Evolutionary conservation across 2,797 vertebrate species (phyloP), one percentile per base, ranked within the genome.

Genomic region (Malurus splendens): DNA sequence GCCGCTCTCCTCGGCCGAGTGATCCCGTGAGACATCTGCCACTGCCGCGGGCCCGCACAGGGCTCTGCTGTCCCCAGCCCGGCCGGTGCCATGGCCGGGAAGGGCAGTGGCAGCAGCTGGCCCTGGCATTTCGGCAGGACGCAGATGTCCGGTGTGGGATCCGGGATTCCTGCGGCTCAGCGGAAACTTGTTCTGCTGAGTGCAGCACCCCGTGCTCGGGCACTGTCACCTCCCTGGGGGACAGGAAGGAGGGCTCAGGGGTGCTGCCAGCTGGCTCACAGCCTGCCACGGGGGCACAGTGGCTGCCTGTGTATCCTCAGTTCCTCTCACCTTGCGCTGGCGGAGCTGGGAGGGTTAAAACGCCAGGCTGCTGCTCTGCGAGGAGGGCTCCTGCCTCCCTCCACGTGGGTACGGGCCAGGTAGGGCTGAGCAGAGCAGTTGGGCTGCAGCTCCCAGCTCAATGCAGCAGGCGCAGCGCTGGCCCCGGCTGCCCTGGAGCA

Each of bases 261-360:
- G 39, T 44, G 68, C 72, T 47, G 74, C 84, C 80, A 83, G 61
- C 86, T 72, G 90, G 76, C 67, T 44, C 5, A 0, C 38, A 52
- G 56, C 54, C 54, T 52, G n/a, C n/a, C 0, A 5, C 23, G 30
- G 36, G 28, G 42, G 18, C 47, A 42, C 61, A 9, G 30, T 6
- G 56, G 48, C 55, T 48, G 39, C 47, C 44, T 4, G 7, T 0
- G 33, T 5, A 2, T 41, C 39, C 25, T 72, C 8, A 0, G 18
- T 59, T 27, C 48, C 13, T 72, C 67, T 91, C 50, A 11, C 32
- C 65, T 76, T 16, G 57, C 65, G 2, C 44, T 19, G 8, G 8
- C 3, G 59, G 92, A 55, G 66, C 47, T 16, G 76, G 62, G 62
- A 92, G 94, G 70, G 93, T 94, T 93, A 94, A 95, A 84, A n/a